phyloP scores from a whole-genome alignment of 2,888 invertebrate genomes.

The Strigamia transsilvanica region DNA sequence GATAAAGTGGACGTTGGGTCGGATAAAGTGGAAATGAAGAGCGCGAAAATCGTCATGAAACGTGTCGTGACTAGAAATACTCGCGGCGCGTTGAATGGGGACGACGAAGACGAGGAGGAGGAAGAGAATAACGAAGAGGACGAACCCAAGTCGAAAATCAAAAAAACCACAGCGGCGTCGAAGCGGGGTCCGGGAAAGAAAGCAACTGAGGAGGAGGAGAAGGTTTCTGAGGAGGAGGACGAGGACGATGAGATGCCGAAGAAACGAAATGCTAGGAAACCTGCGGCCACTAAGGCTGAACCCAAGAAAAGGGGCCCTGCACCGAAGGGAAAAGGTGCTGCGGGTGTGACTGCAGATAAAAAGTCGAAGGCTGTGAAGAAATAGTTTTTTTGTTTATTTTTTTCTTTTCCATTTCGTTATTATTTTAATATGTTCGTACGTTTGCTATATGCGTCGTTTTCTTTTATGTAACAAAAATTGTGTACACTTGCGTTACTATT shows the following conservation, averaged over 20 bases:
- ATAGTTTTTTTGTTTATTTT: background rate
- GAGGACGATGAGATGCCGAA: background rate
- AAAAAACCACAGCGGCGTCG: background rate
- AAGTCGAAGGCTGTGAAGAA: background rate
- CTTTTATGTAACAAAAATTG: conserved; percentile 1
- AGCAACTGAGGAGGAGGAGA: background rate
- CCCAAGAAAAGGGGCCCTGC: background rate
- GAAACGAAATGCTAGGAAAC: background rate
- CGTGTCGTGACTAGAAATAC: background rate
- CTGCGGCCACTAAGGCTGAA: background rate
- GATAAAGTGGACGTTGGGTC: background rate
- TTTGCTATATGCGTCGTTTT: background rate
- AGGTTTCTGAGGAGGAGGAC: background rate
- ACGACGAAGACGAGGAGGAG: background rate
- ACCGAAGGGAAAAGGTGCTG: background rate
- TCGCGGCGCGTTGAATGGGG: background rate
- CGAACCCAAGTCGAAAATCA: background rate
- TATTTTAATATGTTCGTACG: background rate
- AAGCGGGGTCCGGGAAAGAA: background rate
- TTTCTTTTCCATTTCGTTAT: background rate
- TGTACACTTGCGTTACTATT: background rate
- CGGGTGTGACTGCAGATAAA: background rate
- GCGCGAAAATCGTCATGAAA: background rate
- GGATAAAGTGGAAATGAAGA: background rate
- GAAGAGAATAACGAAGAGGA: background rate